phyloP scores from a whole-genome alignment of 2,888 invertebrate species.

The Archips crataeganus region DNA sequence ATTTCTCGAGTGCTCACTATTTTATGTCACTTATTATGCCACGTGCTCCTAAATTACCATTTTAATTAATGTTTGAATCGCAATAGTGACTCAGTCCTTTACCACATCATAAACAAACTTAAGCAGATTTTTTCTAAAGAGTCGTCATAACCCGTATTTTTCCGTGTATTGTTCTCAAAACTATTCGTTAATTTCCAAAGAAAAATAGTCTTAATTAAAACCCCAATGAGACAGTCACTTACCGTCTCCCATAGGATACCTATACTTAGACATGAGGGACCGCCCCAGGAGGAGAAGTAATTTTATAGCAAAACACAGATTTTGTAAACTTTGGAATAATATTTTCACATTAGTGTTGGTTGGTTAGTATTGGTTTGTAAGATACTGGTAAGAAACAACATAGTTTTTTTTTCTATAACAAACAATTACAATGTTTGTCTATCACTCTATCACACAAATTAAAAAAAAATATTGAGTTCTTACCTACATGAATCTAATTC shows the following conservation, averaged over 20 bases:
- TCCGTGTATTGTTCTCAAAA: not conserved
- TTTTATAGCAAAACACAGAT: too few species aligned
- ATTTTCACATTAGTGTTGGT: too few species aligned
- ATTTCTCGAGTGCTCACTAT: slow-evolving; percentile 6
- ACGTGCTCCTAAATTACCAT: slow-evolving; percentile 37
- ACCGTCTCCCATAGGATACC: not conserved
- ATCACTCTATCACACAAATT: too few species aligned
- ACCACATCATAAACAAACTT: not conserved
- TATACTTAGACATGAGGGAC: too few species aligned
- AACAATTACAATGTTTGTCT: too few species aligned
- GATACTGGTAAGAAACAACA: too few species aligned
- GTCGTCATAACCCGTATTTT: not conserved
- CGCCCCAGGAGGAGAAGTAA: too few species aligned
- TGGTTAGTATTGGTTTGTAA: too few species aligned
- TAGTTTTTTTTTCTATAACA: too few species aligned
- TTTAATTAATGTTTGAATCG: slow-evolving; percentile 22
- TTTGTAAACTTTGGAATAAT: too few species aligned
- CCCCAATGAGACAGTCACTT: not conserved
- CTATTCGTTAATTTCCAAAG: not conserved
- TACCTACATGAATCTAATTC: too few species aligned
- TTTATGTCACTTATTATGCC: slow-evolving; percentile 35
- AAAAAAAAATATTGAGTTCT: too few species aligned
- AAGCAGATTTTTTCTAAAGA: not conserved
- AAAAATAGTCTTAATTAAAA: not conserved
- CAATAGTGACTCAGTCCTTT: slow-evolving; percentile 24